Evolutionary conservation across 2,888 invertebrate species (phyloP), one percentile per base, ranked within the genome.

Genomic region (Melanchra persicariae): DNA sequence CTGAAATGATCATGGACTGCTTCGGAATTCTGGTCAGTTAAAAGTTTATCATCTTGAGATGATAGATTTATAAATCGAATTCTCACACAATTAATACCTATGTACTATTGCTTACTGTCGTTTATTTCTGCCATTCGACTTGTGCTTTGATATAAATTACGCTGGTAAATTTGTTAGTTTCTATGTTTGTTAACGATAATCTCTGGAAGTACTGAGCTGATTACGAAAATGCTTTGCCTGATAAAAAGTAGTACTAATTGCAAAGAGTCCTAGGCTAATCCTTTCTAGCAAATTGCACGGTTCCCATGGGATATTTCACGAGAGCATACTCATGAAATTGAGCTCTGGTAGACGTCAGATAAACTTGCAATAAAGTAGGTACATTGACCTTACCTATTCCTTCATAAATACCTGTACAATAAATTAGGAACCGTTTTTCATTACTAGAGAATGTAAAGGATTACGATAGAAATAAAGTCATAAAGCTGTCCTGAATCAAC

Each of bases 1-100:
- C 95, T 0, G 96, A 95, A 60, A 95, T 95, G 96, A 86, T 96
- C 8, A 95, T 96, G 95, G 95, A 96, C 74, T 95, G 95, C 84
- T 96, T 94, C 65, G 95, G 96, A 37, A 91, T 96, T 77, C 82
- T 95, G 79, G 95, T 95, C 77, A 91, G 94, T 79, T 37, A 74
- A 58, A 26, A 22, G 30, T 57, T 17, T 12, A 17, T 1, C 15
- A 26, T 37, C 0, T 37, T 57, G 10, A 2, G 1, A 30, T 4
- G 0, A 1, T 54, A n/a, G 12, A 0, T n/a, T 0, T n/a, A 2
- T 6, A 2, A 19, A 15, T 37, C 9, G 15, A n/a, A 22, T 47
- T 47, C n/a, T n/a, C 3, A 47, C 9, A n/a, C n/a, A 17, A n/a
- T n/a, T n/a, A 26, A 30, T 1, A 54, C 5, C 8, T n/a, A n/a